Conservation (phyloP, 2,888 invertebrate genomes). For the Tromatobia lineatoria region DNA sequence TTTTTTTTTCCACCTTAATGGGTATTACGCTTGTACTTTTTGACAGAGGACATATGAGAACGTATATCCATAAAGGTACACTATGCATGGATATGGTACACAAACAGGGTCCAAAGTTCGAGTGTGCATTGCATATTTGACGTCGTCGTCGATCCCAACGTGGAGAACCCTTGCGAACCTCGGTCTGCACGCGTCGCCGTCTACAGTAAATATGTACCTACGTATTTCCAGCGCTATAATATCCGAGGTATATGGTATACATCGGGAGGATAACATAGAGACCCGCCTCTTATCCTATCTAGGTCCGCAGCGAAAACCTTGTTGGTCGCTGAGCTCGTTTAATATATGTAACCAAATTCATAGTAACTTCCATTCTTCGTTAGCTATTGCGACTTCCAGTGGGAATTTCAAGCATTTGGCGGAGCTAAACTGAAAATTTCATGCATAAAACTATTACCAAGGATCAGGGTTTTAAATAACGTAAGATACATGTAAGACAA, state of each 20-base stretch:
- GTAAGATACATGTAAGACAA: not conserved
- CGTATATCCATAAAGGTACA: not conserved
- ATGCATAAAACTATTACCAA: not conserved
- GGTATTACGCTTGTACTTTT: not conserved
- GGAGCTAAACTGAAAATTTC: not conserved
- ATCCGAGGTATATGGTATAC: not conserved
- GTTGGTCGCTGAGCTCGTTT: not conserved
- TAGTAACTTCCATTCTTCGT: conserved; percentile 3
- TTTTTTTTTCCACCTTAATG: no score
- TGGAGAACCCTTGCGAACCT: conserved; percentile 2
- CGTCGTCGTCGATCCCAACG: conserved; percentile 12
- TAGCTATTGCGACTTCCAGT: not conserved
- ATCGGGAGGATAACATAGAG: not conserved
- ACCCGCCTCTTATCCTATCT: not conserved
- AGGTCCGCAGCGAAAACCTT: not conserved
- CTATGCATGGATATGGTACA: not conserved
- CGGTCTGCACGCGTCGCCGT: not conserved
- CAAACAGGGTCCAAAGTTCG: conserved; percentile 19
- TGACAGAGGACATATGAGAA: not conserved
- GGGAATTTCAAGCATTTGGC: not conserved
- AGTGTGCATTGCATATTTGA: conserved; percentile 27
- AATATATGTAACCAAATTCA: conserved; percentile 15
- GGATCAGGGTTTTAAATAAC: not conserved
- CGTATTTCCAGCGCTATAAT: not conserved
- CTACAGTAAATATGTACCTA: conserved; percentile 1